Conservation (phyloP, 1,140 invertebrate genomes). For the Chironomus tepperi region DNA sequence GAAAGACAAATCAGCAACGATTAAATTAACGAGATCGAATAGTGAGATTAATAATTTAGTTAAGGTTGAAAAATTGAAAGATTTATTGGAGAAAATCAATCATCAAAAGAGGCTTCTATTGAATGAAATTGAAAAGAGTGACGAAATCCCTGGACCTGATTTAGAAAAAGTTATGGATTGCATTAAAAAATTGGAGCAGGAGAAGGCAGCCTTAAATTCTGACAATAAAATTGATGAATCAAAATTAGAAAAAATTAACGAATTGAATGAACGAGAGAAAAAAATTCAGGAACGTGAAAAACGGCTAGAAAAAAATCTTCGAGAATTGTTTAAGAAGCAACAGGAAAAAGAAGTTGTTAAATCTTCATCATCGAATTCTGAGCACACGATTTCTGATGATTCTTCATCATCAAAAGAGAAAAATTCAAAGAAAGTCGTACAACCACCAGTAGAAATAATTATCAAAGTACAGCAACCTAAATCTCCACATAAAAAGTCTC, state of each 20-base stretch:
- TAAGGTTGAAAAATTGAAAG: background rate
- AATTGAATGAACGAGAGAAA: background rate
- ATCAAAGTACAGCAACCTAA: background rate
- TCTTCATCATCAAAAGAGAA: background rate
- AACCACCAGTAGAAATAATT: slow-evolving; percentile 8
- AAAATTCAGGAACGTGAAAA: background rate
- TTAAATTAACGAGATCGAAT: background rate
- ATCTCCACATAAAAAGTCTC: background rate
- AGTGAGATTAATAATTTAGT: background rate
- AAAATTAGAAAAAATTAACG: background rate
- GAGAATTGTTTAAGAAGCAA: background rate
- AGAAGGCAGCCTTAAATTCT: background rate
- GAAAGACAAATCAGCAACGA: background rate
- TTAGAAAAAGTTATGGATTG: slow-evolving; percentile 3
- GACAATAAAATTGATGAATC: background rate
- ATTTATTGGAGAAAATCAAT: slow-evolving; percentile 9
- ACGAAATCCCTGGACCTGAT: background rate
- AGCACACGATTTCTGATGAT: background rate
- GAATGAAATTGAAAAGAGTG: background rate
- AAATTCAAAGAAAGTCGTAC: background rate
- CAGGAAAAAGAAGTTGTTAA: background rate
- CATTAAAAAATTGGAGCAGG: background rate
- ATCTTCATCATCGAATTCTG: background rate
- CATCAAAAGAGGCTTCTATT: background rate
- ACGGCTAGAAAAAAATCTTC: background rate